These are phyloP conservation scores for Sturnus vulgaris DNA, from an alignment of 2,113 vertebrate genomes.

Conservation along the genomic window DNA sequence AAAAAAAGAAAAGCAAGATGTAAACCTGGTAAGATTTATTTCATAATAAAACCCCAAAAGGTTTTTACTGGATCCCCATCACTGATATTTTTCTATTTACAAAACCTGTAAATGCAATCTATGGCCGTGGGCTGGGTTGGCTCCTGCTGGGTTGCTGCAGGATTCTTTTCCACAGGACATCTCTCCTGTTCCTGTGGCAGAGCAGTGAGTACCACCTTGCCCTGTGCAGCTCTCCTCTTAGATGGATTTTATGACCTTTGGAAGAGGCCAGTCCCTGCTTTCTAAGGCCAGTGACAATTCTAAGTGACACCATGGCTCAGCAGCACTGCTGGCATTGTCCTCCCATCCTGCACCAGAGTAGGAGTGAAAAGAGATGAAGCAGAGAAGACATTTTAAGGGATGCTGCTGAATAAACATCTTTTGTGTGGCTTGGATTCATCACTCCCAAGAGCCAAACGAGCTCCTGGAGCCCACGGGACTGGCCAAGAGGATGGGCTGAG, in stretches of 20 bases:
- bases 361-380: neutral
- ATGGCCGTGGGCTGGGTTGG: neutral
- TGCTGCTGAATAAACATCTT: neutral
- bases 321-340: neutral
- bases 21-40: neutral
- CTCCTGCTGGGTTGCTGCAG: neutral
- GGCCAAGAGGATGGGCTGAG: neutral
- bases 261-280: neutral
- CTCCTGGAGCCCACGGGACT: neutral
- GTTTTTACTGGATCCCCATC: slow-evolving; percentile 24
- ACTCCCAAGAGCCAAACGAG: neutral
- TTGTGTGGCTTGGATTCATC: neutral
- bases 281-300: neutral
- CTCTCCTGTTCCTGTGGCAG: neutral
- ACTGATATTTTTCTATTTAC: slow-evolving; percentile 44
- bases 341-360: rapidly evolving
- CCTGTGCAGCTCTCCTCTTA: neutral
- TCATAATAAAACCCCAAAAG: neutral
- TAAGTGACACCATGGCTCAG: neutral
- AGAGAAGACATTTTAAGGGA: neutral
- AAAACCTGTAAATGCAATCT: slow-evolving; percentile 9
- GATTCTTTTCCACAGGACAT: neutral
- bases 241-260: neutral
- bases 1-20: neutral
- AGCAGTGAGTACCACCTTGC: rapidly evolving